phyloP scores from a whole-genome alignment of 2,113 vertebrate genomes.

The Aplodontia rufa region DNA sequence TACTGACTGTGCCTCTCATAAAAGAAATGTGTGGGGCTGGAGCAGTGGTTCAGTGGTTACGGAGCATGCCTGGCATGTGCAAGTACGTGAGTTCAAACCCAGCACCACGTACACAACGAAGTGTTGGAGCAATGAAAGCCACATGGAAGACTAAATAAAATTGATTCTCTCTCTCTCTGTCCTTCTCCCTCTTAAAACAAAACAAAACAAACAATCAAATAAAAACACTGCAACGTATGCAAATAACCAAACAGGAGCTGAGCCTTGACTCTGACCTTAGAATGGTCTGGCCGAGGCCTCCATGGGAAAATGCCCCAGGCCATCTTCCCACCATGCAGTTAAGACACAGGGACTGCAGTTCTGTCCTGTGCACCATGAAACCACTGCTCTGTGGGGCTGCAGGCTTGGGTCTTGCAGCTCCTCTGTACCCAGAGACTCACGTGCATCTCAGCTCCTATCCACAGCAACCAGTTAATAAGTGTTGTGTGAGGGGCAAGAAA shows the following conservation, averaged over 20 bases:
- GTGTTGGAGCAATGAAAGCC: too few relatives aligned
- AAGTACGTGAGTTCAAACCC: too few relatives aligned
- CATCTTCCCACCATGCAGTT: not conserved
- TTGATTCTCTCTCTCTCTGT: too few relatives aligned
- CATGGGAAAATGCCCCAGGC: not conserved
- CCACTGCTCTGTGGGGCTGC: not conserved
- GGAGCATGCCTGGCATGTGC: too few relatives aligned
- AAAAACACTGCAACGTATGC: too few relatives aligned
- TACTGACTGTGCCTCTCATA: not conserved
- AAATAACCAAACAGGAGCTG: too few relatives aligned
- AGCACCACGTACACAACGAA: too few relatives aligned
- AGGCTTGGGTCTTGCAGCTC: not conserved
- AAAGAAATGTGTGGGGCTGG: accelerated
- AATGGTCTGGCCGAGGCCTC: not conserved
- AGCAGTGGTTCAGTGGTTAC: too few relatives aligned
- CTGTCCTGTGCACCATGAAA: not conserved
- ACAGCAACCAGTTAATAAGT: not conserved
- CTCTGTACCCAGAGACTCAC: not conserved
- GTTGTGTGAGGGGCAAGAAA: not conserved
- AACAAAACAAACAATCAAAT: too few relatives aligned
- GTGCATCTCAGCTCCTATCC: not conserved
- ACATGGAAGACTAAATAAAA: too few relatives aligned
- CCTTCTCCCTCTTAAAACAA: too few relatives aligned
- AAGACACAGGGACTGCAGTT: not conserved
- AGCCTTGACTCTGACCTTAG: not conserved